Conservation (phyloP, 2,888 invertebrate genomes). For the Pocota personata region DNA sequence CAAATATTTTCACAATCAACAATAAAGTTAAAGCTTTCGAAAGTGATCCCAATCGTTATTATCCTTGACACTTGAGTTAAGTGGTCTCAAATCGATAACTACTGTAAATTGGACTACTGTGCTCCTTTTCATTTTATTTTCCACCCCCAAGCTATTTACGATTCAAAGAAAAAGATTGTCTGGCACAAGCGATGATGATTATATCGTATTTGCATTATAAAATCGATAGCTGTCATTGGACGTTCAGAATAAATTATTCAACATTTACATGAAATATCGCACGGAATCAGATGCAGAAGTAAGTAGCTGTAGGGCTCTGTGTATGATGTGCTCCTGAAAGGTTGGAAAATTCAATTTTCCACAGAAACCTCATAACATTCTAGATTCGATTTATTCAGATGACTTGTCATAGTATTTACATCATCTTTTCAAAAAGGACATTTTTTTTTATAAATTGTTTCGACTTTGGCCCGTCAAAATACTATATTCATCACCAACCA, state of each 20-base stretch:
- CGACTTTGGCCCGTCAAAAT: too few species aligned
- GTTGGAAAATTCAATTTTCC: constrained; percentile 4
- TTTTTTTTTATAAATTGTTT: too few species aligned
- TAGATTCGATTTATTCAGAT: not conserved
- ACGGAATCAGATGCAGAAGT: not conserved
- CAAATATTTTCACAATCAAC: constrained; percentile 42
- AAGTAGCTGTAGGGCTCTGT: too few species aligned
- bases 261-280: not conserved
- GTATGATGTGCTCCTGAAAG: constrained; percentile 5
- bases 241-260: constrained; percentile 30
- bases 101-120: not conserved
- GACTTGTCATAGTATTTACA: too few species aligned
- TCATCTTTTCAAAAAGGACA: too few species aligned
- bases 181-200: constrained; percentile 16
- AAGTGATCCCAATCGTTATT: not conserved
- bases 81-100: constrained; percentile 27
- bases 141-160: not conserved
- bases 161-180: not conserved
- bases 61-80: constrained; percentile 28
- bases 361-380: not conserved
- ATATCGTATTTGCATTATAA: constrained; percentile 21
- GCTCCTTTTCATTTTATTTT: not conserved
- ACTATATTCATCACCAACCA: too few species aligned
- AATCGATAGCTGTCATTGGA: constrained; percentile 20
- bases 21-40: constrained; percentile 4